Evolutionary conservation across 2,888 invertebrate genomes (phyloP), one percentile per base, ranked within the genome.

Genomic region (Zeuzera pyrina): DNA sequence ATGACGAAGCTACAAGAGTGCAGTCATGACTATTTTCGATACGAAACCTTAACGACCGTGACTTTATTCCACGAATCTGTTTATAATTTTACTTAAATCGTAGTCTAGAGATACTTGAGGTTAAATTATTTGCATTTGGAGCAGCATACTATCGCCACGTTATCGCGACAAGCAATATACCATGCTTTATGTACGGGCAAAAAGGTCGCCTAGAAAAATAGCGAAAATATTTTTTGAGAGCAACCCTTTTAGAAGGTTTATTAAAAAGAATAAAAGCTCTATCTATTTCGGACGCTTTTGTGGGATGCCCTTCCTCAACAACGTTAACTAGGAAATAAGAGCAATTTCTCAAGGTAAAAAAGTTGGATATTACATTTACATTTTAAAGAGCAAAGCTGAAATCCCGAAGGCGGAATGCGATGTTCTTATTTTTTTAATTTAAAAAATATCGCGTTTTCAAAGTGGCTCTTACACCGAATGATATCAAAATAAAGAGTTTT

Each of bases 91-190:
- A n/a, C n/a, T n/a, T n/a, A n/a, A n/a, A n/a, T n/a, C n/a, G n/a
- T n/a, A n/a, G n/a, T n/a, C n/a, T n/a, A n/a, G n/a, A n/a, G 14
- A 53, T 57, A 52, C 56, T 49, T 43, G 49, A 41, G 49, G 44
- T 54, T 46, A 55, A 56, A 65, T 68, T 66, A 65, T 69, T 67
- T 67, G 60, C 60, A 67, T 68, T 64, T 68, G 57, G 57, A 68
- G 48, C 50, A 52, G 45, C 42, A 45, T 46, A 54, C 43, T 52
- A 54, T 53, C 35, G 49, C 35, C 48, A 52, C 59, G 58, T 58
- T 65, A 66, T 63, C 61, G 51, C 50, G 43, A 42, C 38, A 37
- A 45, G 8, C 29, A 21, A 10, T 19, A 3, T 11, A 12, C 19
- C 19, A 19, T 19, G 11, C 15, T 10, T 28, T 15, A 8, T 28